Conservation (phyloP, 2,113 vertebrate species). For the Heliornis fulica region DNA sequence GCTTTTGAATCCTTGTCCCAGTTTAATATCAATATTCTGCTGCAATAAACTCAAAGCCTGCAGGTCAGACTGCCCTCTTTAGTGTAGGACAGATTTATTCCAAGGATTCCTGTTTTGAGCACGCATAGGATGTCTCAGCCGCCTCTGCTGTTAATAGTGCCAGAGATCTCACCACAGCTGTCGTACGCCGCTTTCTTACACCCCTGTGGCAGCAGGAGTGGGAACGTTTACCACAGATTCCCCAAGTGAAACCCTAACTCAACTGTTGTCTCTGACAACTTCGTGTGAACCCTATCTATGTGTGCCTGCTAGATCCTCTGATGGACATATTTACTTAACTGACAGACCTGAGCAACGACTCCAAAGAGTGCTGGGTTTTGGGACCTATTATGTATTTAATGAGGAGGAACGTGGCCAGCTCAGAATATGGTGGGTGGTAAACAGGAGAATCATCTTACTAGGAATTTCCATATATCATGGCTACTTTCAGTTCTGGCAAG, state of each 20-base stretch:
- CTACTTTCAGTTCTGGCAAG: not conserved
- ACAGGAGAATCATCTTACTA: not conserved
- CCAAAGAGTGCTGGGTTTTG: not conserved
- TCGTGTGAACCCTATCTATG: not conserved
- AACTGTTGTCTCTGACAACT: not conserved
- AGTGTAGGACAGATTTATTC: not conserved
- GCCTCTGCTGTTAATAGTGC: not conserved
- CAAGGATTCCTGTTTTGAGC: not conserved
- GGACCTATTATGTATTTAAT: not conserved
- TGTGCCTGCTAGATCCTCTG: not conserved
- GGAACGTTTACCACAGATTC: not conserved
- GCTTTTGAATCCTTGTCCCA: not conserved
- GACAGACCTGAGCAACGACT: not conserved
- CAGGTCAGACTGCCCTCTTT: not conserved
- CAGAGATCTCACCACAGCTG: not conserved
- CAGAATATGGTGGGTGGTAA: not conserved
- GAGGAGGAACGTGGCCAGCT: not conserved
- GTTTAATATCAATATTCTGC: not conserved
- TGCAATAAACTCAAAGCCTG: not conserved
- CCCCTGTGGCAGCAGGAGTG: not conserved
- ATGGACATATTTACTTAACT: constrained; percentile 15
- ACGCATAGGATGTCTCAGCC: not conserved
- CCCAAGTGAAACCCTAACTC: not conserved
- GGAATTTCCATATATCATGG: not conserved
- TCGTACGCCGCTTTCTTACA: rapidly evolving